Conservation (phyloP, 1,140 invertebrate genomes). For the Drosophila persimilis region DNA sequence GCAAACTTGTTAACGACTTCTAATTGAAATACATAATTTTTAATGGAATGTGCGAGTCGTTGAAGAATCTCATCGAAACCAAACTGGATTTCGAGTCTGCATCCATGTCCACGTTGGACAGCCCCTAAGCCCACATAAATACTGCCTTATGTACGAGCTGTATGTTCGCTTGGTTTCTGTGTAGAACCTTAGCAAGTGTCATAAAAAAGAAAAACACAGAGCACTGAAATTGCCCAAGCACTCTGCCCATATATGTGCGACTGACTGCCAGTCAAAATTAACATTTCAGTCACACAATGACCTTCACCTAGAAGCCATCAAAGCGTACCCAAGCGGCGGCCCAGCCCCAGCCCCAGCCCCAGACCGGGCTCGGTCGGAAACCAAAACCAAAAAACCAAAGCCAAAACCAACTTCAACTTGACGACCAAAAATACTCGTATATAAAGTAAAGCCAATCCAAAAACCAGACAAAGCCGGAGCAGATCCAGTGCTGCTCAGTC, state of each 20-base stretch:
- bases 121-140: conserved; percentile 17
- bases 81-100: conserved; percentile 11
- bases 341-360: conserved; percentile 35
- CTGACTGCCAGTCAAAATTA: conserved; percentile 55
- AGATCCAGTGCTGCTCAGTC: conserved; percentile 47
- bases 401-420: conserved; percentile 38
- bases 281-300: conserved; percentile 74
- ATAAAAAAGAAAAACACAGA: neutral
- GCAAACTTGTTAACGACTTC: conserved; percentile 16
- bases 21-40: conserved; percentile 24
- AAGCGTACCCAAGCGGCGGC: conserved; percentile 53
- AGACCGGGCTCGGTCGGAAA: conserved; percentile 12
- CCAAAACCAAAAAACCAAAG: conserved; percentile 37
- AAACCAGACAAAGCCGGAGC: conserved; percentile 44
- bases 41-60: neutral
- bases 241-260: conserved; percentile 38
- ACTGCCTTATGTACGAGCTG: neutral
- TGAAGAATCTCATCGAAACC: conserved; percentile 14
- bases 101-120: neutral
- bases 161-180: neutral
- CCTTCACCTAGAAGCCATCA: conserved; percentile 78
- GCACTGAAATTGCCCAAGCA: conserved; percentile 29
- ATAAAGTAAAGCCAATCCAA: conserved; percentile 45
- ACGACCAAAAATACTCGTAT: conserved; percentile 23
- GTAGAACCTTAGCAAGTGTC: conserved; percentile 35